Conservation (phyloP, 2,888 invertebrate genomes). For the Galeruca laticollis region DNA sequence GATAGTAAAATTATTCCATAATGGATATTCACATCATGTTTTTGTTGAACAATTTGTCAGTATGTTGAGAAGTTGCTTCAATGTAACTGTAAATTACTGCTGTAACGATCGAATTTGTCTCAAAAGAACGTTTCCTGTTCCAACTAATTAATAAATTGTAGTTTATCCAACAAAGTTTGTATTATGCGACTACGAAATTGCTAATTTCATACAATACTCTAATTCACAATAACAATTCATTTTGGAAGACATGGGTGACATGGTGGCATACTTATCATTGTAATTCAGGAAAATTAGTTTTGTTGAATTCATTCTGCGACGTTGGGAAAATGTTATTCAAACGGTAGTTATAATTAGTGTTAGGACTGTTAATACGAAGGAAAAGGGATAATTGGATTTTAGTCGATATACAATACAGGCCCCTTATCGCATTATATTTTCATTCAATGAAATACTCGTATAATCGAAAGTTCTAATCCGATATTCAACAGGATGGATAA, state of each 20-base stretch:
- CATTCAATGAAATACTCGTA: too few relatives aligned
- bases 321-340: background rate
- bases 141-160: background rate
- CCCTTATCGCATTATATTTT: too few relatives aligned
- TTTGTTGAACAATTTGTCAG: background rate
- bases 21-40: background rate
- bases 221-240: constrained; percentile 6
- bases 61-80: background rate
- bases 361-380: background rate
- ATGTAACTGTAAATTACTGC: background rate
- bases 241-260: background rate
- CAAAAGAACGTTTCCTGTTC: background rate
- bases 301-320: background rate
- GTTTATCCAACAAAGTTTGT: background rate
- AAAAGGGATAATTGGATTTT: background rate
- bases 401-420: too few relatives aligned
- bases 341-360: background rate
- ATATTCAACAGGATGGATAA: too few relatives aligned
- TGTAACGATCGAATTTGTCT: background rate
- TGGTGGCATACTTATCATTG: background rate
- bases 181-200: background rate
- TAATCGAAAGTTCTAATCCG: too few relatives aligned
- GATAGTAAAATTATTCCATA: too few relatives aligned
- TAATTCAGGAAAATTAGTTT: background rate
- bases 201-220: constrained; percentile 1